Conservation (phyloP, 2,113 vertebrate genomes). For the Mus pahari region DNA sequence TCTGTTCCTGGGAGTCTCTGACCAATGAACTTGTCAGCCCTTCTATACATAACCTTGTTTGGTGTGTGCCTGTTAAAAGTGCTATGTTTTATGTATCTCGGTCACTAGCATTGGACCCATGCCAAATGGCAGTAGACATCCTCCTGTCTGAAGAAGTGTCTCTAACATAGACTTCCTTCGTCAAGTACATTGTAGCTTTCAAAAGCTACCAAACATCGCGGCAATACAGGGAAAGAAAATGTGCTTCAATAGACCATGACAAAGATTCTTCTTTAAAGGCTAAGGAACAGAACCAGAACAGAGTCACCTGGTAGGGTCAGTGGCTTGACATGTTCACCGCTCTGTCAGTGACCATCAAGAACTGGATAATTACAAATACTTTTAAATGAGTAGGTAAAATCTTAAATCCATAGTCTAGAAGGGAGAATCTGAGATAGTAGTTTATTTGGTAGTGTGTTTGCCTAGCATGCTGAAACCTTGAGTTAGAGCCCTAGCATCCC, state of each 20-base stretch:
- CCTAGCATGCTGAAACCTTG: background rate
- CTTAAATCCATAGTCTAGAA: background rate
- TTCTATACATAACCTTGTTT: background rate
- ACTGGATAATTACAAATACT: background rate
- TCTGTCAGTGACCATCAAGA: background rate
- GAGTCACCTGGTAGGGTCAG: rapidly evolving
- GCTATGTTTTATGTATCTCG: background rate
- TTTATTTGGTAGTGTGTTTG: background rate
- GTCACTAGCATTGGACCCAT: background rate
- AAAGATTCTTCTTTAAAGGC: background rate
- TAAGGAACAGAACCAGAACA: background rate
- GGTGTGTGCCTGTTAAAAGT: background rate
- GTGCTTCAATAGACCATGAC: background rate
- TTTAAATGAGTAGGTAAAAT: background rate
- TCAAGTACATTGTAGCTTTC: background rate
- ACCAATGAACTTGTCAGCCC: background rate
- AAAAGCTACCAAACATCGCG: background rate
- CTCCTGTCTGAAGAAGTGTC: background rate
- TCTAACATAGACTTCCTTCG: background rate
- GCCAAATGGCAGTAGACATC: background rate
- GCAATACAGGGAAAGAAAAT: background rate
- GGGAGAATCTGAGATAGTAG: background rate
- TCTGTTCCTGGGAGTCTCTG: background rate
- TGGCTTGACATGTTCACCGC: background rate
- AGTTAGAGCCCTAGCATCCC: background rate